Conservation (phyloP, 2,113 vertebrate genomes). For the Dromas ardeola region DNA sequence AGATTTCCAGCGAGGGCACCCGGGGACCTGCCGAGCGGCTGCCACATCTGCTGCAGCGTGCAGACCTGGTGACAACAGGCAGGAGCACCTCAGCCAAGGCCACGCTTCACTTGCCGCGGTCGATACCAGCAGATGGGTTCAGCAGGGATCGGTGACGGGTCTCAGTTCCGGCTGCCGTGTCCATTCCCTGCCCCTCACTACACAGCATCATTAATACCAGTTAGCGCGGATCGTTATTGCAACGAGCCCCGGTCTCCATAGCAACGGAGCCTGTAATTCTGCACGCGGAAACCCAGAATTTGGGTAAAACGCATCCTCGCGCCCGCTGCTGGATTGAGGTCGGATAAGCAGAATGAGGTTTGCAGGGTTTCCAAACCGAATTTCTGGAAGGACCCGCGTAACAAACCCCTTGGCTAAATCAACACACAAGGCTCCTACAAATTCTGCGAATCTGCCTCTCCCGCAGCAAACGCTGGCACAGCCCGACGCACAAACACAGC, state of each 20-base stretch:
- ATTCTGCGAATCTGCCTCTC: neutral
- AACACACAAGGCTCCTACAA: fast-evolving
- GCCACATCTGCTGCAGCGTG: neutral
- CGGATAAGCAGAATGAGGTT: fast-evolving
- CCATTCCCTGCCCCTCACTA: neutral
- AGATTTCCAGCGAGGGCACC: neutral
- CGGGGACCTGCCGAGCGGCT: neutral
- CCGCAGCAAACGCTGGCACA: fast-evolving
- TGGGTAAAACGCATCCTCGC: neutral
- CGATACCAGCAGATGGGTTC: neutral
- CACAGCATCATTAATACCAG: neutral
- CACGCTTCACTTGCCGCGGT: neutral
- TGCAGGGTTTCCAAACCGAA: fast-evolving
- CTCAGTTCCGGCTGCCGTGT: neutral
- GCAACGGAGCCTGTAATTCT: neutral
- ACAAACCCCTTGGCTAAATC: neutral
- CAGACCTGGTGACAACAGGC: neutral
- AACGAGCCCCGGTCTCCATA: neutral
- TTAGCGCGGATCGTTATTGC: neutral
- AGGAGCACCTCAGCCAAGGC: neutral
- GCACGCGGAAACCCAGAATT: neutral
- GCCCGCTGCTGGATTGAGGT: fast-evolving
- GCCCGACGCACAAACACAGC: fast-evolving
- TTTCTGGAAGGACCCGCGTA: fast-evolving
- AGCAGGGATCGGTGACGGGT: neutral